A percentile compares a stretch with the other conserved stretches of the same genome.
Evolutionary conservation across 2,113 vertebrate genomes (phyloP).

Genomic region (Stegostoma tigrinum): DNA sequence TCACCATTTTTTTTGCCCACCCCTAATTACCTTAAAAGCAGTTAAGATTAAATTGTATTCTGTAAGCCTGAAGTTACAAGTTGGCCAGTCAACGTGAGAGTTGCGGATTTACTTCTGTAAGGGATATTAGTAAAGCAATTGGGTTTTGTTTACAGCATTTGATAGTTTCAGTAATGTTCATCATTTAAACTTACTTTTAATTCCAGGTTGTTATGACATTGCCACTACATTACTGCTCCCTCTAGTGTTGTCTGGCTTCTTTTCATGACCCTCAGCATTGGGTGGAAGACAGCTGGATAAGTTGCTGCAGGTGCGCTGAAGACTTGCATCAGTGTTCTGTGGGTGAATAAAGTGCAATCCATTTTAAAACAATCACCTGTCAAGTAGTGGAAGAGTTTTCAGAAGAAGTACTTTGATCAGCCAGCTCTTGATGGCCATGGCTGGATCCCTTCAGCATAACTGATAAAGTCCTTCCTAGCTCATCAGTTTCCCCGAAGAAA

Average conservation of each 20-base stretch:
- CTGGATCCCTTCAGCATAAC: too few relatives aligned
- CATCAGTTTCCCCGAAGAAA: too few relatives aligned
- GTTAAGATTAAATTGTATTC: neutral
- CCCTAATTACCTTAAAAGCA: neutral
- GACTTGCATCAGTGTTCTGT: neutral
- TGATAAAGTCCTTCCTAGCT: too few relatives aligned
- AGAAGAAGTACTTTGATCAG: too few relatives aligned
- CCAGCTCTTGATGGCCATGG: too few relatives aligned
- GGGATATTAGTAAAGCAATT: neutral
- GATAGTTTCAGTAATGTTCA: neutral
- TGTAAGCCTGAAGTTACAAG: neutral
- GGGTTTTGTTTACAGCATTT: neutral
- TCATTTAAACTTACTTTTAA: neutral
- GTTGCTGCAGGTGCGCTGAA: neutral
- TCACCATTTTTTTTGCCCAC: neutral
- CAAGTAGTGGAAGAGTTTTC: too few relatives aligned
- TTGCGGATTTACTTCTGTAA: neutral
- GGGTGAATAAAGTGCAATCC: neutral
- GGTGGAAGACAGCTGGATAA: neutral
- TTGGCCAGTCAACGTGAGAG: neutral
- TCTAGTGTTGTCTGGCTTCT: neutral
- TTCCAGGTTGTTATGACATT: neutral
- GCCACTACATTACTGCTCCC: neutral
- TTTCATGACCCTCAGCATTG: neutral
- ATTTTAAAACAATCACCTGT: neutral